phyloP scores from a whole-genome alignment of 2,113 vertebrate species.

The Sturnus vulgaris region DNA sequence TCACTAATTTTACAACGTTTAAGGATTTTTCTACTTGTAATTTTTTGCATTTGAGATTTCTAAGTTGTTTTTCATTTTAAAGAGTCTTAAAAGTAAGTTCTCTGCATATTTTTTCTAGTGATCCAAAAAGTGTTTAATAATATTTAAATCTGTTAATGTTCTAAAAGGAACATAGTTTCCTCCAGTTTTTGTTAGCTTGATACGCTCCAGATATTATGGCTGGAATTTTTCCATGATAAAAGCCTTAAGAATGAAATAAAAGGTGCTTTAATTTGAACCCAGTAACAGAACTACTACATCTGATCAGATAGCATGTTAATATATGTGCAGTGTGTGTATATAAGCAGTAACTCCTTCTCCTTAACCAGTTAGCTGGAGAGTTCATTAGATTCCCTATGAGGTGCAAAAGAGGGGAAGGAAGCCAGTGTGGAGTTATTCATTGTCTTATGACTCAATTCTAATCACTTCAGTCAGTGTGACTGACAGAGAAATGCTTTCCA shows the following conservation, averaged over 20 bases:
- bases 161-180: background rate
- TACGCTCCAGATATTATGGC: background rate
- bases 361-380: constrained; percentile 79
- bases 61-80: background rate
- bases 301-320: constrained; percentile 59
- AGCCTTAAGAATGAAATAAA: constrained; percentile 18
- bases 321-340: background rate
- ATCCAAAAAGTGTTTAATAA: background rate
- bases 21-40: background rate
- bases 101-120: background rate
- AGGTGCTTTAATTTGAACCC: constrained; percentile 1
- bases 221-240: background rate
- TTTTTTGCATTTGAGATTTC: background rate
- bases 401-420: constrained; percentile 83
- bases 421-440: constrained; percentile 85
- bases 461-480: constrained; percentile 91
- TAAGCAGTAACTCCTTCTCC: constrained; percentile 53
- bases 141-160: background rate
- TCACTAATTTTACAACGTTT: background rate
- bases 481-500: constrained; percentile 89
- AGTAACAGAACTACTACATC: background rate
- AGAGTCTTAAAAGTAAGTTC: background rate
- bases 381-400: constrained; percentile 86
- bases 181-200: background rate
- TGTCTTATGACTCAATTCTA: constrained; percentile 95